Evolutionary conservation across 2,888 invertebrate genomes (phyloP).

Genomic region (Asteroscopus sphinx): DNA sequence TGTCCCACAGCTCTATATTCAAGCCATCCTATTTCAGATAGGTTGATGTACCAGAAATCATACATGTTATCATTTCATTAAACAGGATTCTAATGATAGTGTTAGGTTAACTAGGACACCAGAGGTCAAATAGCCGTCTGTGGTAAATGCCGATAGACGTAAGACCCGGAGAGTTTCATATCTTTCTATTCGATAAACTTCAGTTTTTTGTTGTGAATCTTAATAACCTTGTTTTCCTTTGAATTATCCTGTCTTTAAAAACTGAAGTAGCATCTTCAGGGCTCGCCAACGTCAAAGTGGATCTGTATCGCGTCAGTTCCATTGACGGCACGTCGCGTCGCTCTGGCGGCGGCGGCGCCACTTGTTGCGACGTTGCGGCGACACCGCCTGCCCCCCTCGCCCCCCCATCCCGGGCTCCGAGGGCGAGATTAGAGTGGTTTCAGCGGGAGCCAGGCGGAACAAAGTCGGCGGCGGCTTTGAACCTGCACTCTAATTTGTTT

Average conservation of each 20-base stretch:
- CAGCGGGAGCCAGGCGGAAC: conserved; percentile 32
- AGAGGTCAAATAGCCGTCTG: too few relatives aligned
- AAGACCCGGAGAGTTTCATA: too few relatives aligned
- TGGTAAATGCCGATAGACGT: too few relatives aligned
- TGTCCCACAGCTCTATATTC: too few relatives aligned
- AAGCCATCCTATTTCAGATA: too few relatives aligned
- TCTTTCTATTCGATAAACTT: too few relatives aligned
- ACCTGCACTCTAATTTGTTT: conserved; percentile 36
- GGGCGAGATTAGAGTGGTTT: conserved; percentile 52
- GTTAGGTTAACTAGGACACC: too few relatives aligned
- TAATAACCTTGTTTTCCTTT: not conserved
- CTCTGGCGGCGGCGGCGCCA: conserved; percentile 70
- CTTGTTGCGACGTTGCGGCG: conserved; percentile 75
- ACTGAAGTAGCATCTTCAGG: conserved; percentile 3
- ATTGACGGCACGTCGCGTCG: conserved; percentile 20
- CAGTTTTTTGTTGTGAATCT: not conserved
- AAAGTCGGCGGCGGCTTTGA: conserved; percentile 38
- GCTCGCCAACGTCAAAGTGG: conserved; percentile 14
- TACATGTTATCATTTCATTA: too few relatives aligned
- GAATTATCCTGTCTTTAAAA: conserved; percentile 3
- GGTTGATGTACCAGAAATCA: too few relatives aligned
- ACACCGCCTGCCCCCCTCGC: conserved; percentile 19
- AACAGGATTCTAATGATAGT: too few relatives aligned
- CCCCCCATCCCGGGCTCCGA: not conserved
- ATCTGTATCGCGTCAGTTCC: conserved; percentile 33